Percentiles rank a stretch among this genome's conserved stretches.
Evolutionary conservation across 2,113 vertebrate species (phyloP).

Genomic region (Manacus vitellinus): DNA sequence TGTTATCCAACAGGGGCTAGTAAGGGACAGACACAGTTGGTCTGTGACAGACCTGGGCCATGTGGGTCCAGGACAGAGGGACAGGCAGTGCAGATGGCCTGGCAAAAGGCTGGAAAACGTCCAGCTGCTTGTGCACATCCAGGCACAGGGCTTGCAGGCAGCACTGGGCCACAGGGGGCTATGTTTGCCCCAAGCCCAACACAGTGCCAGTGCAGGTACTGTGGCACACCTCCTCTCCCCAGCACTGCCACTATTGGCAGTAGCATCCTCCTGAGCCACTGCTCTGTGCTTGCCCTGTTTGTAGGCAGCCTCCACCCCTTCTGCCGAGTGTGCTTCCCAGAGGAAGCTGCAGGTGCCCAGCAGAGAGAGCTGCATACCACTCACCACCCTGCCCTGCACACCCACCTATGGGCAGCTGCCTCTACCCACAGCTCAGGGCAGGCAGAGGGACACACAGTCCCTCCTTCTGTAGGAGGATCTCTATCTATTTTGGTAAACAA

Average conservation of each 20-base stretch:
- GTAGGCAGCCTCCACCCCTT: neutral
- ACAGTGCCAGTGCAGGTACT: neutral
- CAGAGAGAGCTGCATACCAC: neutral
- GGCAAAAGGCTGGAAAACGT: neutral
- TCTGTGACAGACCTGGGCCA: neutral
- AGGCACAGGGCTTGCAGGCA: neutral
- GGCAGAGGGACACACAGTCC: too few relatives aligned
- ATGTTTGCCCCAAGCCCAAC: accelerated
- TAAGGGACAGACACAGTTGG: neutral
- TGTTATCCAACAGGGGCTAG: neutral
- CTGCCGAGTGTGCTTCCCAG: neutral
- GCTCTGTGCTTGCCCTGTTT: neutral
- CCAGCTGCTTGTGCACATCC: neutral
- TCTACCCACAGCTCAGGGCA: neutral
- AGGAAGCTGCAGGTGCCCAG: neutral
- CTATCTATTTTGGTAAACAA: neutral
- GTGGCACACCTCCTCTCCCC: neutral
- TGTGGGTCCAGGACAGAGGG: neutral
- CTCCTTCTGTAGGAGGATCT: neutral
- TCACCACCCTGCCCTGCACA: neutral
- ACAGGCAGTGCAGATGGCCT: neutral
- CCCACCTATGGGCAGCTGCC: neutral
- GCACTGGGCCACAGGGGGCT: accelerated
- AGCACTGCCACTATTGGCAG: neutral
- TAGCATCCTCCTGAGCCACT: accelerated